A percentile compares a stretch with the other conserved stretches of the same genome.
phyloP scores from a whole-genome alignment of 2,113 vertebrate genomes.

The Acanthochromis polyacanthus region DNA sequence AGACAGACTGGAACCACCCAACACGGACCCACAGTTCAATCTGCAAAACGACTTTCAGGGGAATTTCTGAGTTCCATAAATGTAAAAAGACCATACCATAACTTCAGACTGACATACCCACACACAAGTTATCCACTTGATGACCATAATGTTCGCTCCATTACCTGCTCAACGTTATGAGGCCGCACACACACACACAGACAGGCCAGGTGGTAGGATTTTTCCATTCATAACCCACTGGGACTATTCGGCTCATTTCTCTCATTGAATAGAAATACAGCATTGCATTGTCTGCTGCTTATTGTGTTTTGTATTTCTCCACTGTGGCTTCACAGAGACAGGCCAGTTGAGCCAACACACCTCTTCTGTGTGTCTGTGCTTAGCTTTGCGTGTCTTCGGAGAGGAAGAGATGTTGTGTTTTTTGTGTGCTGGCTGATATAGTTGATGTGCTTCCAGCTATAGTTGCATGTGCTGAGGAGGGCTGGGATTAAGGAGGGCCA shows the following conservation, averaged over 20 bases:
- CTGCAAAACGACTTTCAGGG: neutral
- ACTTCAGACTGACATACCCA: neutral
- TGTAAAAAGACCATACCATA: neutral
- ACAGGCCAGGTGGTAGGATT: constrained; percentile 39
- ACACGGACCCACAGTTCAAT: neutral
- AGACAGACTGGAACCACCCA: neutral
- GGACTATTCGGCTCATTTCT: constrained; percentile 39
- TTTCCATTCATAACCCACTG: constrained; percentile 34
- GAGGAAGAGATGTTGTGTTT: constrained; percentile 40
- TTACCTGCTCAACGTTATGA: constrained; percentile 17
- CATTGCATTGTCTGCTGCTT: constrained; percentile 50
- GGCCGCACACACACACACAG: constrained; percentile 24
- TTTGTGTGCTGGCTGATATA: constrained; percentile 28
- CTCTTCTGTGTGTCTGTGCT: constrained; percentile 18
- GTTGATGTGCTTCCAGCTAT: constrained; percentile 44
- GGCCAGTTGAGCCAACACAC: constrained; percentile 35
- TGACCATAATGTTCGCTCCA: constrained; percentile 33
- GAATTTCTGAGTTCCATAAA: neutral
- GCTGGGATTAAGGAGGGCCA: constrained; percentile 44
- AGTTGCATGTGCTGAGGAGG: constrained; percentile 30
- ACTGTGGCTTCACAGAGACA: constrained; percentile 25
- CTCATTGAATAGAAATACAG: constrained; percentile 27
- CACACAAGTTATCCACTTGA: constrained; percentile 16
- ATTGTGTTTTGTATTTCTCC: constrained; percentile 57
- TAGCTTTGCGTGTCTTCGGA: constrained; percentile 52